phyloP scores from a whole-genome alignment of 2,113 vertebrate genomes.

The Tragelaphus buxtoni region DNA sequence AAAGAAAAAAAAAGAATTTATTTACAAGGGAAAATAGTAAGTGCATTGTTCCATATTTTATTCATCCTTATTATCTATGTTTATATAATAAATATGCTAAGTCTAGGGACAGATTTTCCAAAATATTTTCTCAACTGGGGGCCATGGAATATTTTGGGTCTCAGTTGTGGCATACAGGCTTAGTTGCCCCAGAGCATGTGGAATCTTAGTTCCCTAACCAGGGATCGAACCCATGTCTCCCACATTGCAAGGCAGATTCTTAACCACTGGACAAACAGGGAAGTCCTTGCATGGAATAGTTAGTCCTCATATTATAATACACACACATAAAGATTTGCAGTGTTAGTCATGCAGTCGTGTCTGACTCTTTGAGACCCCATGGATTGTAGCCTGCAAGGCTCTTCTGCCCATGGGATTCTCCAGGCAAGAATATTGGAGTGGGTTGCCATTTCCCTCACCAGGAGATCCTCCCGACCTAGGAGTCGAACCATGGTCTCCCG shows the following conservation, averaged over 20 bases:
- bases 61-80: background rate
- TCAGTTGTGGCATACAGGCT: background rate
- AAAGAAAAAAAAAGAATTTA: background rate
- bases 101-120: background rate
- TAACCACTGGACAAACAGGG: background rate
- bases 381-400: background rate
- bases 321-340: background rate
- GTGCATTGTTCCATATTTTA: background rate
- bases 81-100: background rate
- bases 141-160: background rate
- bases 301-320: background rate
- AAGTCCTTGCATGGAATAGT: background rate
- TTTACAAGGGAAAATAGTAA: conserved; percentile 24
- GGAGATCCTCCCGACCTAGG: background rate
- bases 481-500: background rate
- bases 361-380: background rate
- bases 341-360: background rate
- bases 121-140: background rate
- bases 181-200: background rate
- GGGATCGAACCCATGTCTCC: background rate
- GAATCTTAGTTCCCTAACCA: background rate
- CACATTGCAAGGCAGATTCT: background rate
- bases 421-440: background rate
- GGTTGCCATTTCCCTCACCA: background rate
- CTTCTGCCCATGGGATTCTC: background rate